Conservation (phyloP, 1,140 invertebrate genomes). For the Armadillidium nasatum region DNA sequence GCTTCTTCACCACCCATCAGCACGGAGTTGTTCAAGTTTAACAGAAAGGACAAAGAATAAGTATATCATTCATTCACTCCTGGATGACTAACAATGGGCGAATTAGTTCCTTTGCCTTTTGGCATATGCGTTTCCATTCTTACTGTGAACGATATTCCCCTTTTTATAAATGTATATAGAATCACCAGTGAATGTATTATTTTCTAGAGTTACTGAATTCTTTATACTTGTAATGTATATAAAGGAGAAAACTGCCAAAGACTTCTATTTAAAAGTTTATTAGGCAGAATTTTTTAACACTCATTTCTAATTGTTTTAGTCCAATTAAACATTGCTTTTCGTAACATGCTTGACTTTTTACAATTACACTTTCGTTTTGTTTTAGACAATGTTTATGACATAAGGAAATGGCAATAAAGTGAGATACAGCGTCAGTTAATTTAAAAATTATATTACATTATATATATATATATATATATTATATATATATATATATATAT, state of each 20-base stretch:
- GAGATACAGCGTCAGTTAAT: not conserved
- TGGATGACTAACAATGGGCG: slow-evolving; percentile 37
- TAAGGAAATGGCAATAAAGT: slow-evolving; percentile 3
- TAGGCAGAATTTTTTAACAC: not conserved
- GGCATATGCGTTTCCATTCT: not conserved
- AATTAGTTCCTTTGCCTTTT: slow-evolving; percentile 28
- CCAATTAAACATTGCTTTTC: not conserved
- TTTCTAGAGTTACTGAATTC: not conserved
- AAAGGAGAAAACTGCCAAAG: slow-evolving; percentile 20
- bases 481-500: not conserved
- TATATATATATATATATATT: not conserved
- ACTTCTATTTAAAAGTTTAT: not conserved
- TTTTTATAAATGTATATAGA: not conserved
- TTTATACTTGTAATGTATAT: not conserved
- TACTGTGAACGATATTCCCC: not conserved
- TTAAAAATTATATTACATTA: not conserved
- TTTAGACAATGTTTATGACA: not conserved
- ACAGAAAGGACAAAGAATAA: slow-evolving; percentile 28
- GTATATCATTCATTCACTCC: slow-evolving; percentile 42
- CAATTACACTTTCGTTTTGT: not conserved
- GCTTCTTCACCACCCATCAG: slow-evolving; percentile 6
- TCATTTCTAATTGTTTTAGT: not conserved
- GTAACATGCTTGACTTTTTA: not conserved
- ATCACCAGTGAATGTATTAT: no score
- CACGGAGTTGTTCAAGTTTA: slow-evolving; percentile 33